Evolutionary conservation across 2,113 vertebrate species (phyloP).

Genomic region (Columbina picui): DNA sequence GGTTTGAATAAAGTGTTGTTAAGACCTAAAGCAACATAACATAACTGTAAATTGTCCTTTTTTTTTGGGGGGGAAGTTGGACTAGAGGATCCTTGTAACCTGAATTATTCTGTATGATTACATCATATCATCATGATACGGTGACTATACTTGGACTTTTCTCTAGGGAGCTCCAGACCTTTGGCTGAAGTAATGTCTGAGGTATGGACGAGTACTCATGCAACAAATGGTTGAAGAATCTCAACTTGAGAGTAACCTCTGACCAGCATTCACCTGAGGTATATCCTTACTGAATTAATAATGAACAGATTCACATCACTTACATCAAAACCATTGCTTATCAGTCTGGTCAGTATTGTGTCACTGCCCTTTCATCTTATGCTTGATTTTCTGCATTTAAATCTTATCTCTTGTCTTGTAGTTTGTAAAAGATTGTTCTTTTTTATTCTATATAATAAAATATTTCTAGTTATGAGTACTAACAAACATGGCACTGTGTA

Average conservation of each 20-base stretch:
- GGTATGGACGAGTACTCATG: background rate
- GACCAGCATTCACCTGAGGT: background rate
- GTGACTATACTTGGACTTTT: background rate
- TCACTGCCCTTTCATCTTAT: background rate
- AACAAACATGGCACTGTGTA: background rate
- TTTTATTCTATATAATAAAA: background rate
- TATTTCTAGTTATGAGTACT: background rate
- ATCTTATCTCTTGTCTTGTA: background rate
- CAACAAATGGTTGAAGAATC: background rate
- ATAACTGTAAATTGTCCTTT: background rate
- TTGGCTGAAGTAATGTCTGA: background rate
- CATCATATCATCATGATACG: background rate
- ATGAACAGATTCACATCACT: background rate
- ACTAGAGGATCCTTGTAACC: background rate
- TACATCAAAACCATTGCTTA: background rate
- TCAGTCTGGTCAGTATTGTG: background rate
- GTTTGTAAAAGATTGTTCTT: background rate
- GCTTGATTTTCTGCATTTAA: background rate
- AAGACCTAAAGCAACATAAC: background rate
- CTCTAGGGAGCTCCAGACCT: background rate
- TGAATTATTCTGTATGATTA: background rate
- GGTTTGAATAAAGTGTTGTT: background rate
- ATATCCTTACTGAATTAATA: background rate
- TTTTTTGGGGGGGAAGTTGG: background rate
- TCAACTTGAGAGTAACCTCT: background rate